phyloP scores from a whole-genome alignment of 2,113 vertebrate species.

The Albula goreensis region DNA sequence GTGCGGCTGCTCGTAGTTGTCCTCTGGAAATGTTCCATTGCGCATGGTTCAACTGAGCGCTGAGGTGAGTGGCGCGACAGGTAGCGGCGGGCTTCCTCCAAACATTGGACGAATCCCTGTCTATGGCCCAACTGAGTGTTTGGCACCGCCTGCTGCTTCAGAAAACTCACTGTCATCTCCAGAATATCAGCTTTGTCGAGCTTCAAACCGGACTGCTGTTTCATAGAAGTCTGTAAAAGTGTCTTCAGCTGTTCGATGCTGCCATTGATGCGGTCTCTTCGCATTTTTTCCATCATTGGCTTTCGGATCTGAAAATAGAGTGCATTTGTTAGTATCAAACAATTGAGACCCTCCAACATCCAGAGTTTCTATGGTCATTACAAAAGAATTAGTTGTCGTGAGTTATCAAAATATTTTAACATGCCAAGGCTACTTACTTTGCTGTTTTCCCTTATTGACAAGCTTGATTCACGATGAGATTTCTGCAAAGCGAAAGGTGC shows the following conservation, averaged over 20 bases:
- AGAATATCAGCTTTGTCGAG: slow-evolving; percentile 23
- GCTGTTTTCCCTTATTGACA: neutral
- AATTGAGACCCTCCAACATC: too few relatives aligned
- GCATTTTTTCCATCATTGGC: neutral
- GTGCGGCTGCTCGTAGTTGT: neutral
- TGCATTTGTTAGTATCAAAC: too few relatives aligned
- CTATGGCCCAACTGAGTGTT: neutral
- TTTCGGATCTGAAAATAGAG: neutral
- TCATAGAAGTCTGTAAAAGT: neutral
- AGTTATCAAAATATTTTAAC: neutral
- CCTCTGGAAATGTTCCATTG: neutral
- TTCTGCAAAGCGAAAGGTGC: neutral
- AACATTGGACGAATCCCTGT: neutral
- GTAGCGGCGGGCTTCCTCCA: slow-evolving; percentile 4
- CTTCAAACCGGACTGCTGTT: neutral
- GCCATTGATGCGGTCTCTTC: neutral
- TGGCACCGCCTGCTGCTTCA: neutral
- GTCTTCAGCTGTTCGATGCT: slow-evolving; percentile 16
- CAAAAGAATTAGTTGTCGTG: neutral
- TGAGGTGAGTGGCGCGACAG: neutral
- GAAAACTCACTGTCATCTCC: neutral
- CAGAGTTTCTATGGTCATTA: too few relatives aligned
- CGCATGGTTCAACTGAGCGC: neutral
- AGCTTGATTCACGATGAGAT: too few relatives aligned
- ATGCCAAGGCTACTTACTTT: neutral